phyloP scores from a whole-genome alignment of 1,140 invertebrate species.

The Callitettix versicolor region DNA sequence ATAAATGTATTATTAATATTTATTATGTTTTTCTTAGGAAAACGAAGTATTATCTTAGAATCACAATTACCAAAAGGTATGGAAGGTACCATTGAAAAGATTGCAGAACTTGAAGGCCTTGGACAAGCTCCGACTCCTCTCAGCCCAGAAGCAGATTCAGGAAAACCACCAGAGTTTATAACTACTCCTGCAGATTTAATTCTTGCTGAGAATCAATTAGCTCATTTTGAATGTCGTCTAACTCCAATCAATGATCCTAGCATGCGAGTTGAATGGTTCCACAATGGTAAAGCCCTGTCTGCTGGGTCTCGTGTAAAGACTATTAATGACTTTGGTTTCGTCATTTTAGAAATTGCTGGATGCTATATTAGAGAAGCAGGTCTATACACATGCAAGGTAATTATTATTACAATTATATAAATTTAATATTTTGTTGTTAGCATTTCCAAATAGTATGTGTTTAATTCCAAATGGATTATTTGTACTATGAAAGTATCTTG shows the following conservation, averaged over 20 bases:
- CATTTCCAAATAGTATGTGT: too few relatives aligned
- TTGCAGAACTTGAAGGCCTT: constrained; percentile 83
- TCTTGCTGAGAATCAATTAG: constrained; percentile 77
- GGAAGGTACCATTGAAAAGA: constrained; percentile 86
- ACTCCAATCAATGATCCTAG: constrained; percentile 84
- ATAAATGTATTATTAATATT: too few relatives aligned
- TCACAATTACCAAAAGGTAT: constrained; percentile 86
- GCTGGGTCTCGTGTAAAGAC: constrained; percentile 81
- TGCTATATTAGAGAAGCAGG: constrained; percentile 82
- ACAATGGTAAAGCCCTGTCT: constrained; percentile 82
- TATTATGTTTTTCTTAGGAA: constrained; percentile 41
- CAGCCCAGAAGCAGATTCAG: constrained; percentile 66
- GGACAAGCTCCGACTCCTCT: constrained; percentile 48
- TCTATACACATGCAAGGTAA: constrained; percentile 72
- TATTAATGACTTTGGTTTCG: constrained; percentile 88
- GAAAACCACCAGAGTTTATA: constrained; percentile 85
- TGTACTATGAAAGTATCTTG: too few relatives aligned
- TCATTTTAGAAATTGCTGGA: constrained; percentile 81
- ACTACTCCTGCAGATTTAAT: constrained; percentile 75
- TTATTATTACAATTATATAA: too few relatives aligned
- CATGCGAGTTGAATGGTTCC: constrained; percentile 92
- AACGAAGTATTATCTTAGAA: constrained; percentile 82
- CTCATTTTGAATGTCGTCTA: constrained; percentile 85
- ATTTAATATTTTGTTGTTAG: too few relatives aligned
- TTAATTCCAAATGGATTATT: background rate